Conservation (phyloP, 2,888 invertebrate species). For the Aricia artaxerxes region DNA sequence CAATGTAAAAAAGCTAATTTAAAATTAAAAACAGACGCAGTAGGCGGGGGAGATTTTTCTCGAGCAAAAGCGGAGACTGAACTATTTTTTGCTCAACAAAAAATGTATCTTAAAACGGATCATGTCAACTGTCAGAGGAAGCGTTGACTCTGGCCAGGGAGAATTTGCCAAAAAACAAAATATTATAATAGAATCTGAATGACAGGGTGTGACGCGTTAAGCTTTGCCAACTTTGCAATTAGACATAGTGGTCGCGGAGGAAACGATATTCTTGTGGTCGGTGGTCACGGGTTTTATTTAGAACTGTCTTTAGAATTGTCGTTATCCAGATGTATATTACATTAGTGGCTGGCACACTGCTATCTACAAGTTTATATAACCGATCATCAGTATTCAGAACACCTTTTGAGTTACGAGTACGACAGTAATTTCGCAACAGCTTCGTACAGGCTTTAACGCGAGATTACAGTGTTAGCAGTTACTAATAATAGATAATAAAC, state of each 20-base stretch:
- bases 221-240: conserved; percentile 78
- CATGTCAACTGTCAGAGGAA: conserved; percentile 71
- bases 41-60: conserved; percentile 56
- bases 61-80: conserved; percentile 59
- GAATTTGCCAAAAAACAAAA: conserved; percentile 68
- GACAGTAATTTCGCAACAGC: neutral
- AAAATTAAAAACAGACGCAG: conserved; percentile 33
- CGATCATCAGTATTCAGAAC: neutral
- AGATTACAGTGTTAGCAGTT: neutral
- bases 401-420: conserved; percentile 19
- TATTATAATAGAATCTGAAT: conserved; percentile 59
- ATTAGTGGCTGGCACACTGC: conserved; percentile 14
- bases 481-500: neutral
- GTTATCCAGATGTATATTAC: conserved; percentile 43
- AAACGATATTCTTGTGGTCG: conserved; percentile 49
- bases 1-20: conserved; percentile 9
- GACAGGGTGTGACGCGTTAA: conserved; percentile 65
- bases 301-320: conserved; percentile 51
- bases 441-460: neutral
- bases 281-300: conserved; percentile 59
- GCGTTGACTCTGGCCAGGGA: conserved; percentile 71
- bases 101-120: conserved; percentile 55
- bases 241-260: conserved; percentile 52
- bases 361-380: conserved; percentile 16
- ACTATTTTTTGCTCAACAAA: conserved; percentile 53